A percentile compares a stretch with the other conserved stretches of the same genome.
These are phyloP conservation scores for Ephestia elutella DNA, from an alignment of 1,140 invertebrate genomes.

Conservation along the genomic window DNA sequence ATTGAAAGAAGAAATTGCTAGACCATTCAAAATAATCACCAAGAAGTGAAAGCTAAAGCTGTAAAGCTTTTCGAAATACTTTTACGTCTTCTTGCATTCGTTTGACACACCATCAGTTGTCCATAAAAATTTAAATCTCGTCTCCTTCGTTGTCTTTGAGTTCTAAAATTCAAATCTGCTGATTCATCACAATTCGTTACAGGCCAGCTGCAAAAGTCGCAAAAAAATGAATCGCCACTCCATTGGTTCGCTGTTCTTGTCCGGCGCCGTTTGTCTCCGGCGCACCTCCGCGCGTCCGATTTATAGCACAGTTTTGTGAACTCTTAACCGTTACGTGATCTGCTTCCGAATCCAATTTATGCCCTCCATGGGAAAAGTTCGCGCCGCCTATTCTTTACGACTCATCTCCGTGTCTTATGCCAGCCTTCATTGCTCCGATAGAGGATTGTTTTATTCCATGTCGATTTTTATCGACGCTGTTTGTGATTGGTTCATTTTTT, in stretches of 20 bases:
- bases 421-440: constrained; percentile 27
- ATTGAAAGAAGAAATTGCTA: too few relatives aligned
- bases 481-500: not conserved
- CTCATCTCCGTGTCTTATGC: constrained; percentile 38
- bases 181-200: too few relatives aligned
- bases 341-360: constrained; percentile 74
- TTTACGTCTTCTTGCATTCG: too few relatives aligned
- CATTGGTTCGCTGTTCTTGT: constrained; percentile 22
- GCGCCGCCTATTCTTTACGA: constrained; percentile 65
- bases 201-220: not conserved
- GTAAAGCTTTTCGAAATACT: too few relatives aligned
- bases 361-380: constrained; percentile 65
- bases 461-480: not conserved
- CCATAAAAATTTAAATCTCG: too few relatives aligned
- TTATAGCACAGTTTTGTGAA: constrained; percentile 73
- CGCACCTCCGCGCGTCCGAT: constrained; percentile 70
- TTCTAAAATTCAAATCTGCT: too few relatives aligned
- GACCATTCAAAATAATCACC: too few relatives aligned
- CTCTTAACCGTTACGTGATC: constrained; percentile 74
- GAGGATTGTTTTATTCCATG: constrained; percentile 24
- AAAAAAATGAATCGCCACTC: not conserved
- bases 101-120: too few relatives aligned
- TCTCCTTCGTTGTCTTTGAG: too few relatives aligned
- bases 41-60: too few relatives aligned
- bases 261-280: constrained; percentile 67